Conservation (phyloP, 1,140 invertebrate genomes). For the Potamilus streckersoni region DNA sequence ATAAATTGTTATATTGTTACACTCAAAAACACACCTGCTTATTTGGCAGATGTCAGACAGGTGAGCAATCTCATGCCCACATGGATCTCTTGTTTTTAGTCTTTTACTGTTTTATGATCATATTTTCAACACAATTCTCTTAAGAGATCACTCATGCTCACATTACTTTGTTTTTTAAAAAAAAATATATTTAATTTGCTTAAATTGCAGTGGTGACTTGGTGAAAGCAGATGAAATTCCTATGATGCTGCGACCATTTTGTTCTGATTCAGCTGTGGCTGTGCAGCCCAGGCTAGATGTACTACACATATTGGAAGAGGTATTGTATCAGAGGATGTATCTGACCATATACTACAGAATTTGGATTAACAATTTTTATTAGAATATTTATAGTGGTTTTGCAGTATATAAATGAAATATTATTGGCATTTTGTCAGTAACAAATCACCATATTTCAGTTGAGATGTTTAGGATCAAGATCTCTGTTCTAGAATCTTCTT, state of each 20-base stretch:
- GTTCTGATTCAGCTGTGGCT: slow-evolving; percentile 48
- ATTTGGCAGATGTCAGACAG: too few relatives aligned
- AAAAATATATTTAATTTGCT: background rate
- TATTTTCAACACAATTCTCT: background rate
- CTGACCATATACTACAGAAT: background rate
- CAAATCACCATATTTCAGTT: too few relatives aligned
- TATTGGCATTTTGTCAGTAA: background rate
- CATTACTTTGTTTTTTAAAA: background rate
- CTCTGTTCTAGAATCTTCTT: too few relatives aligned
- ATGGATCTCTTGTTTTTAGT: background rate
- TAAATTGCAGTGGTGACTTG: slow-evolving; percentile 46
- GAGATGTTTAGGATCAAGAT: too few relatives aligned
- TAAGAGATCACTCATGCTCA: background rate
- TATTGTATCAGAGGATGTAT: slow-evolving; percentile 12
- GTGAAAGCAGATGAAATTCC: slow-evolving; percentile 50
- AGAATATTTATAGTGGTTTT: background rate
- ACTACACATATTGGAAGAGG: slow-evolving; percentile 58
- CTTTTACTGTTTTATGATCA: slow-evolving; percentile 1
- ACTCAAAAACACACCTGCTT: too few relatives aligned
- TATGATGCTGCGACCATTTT: slow-evolving; percentile 51
- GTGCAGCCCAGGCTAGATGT: slow-evolving; percentile 54
- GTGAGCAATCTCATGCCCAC: too few relatives aligned
- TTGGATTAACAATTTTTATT: background rate
- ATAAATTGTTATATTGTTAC: too few relatives aligned
- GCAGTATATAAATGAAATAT: background rate